Percentiles rank a stretch among this genome's conserved stretches.
Evolutionary conservation across 2,797 vertebrate genomes (phyloP).

Genomic region (Okamejei kenojei): DNA sequence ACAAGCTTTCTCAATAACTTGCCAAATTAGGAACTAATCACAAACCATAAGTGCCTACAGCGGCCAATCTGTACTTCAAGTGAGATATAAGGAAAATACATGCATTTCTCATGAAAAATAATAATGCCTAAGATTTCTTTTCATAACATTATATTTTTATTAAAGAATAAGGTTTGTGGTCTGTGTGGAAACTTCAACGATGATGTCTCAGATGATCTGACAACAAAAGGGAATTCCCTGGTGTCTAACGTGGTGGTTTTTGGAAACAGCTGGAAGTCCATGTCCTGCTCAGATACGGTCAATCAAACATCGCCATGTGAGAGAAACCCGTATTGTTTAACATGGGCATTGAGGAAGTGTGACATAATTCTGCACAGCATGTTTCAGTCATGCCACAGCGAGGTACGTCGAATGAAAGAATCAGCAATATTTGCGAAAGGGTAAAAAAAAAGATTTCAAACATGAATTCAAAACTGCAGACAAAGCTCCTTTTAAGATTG

Average conservation of each 20-base stretch:
- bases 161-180: constrained; percentile 56
- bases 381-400: constrained; percentile 65
- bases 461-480: neutral
- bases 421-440: neutral
- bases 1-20: neutral
- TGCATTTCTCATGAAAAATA: neutral
- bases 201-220: constrained; percentile 59
- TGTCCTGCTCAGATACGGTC: constrained; percentile 61
- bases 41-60: neutral
- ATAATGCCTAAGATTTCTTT: neutral
- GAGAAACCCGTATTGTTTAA: constrained; percentile 65
- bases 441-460: neutral
- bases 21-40: neutral
- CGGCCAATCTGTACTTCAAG: neutral
- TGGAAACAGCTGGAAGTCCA: constrained; percentile 32
- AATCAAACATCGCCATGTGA: constrained; percentile 67
- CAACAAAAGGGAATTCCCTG: constrained; percentile 50
- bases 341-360: constrained; percentile 70
- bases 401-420: constrained; percentile 51
- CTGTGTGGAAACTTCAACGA: constrained; percentile 67
- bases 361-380: constrained; percentile 58
- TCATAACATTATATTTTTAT: neutral
- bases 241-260: constrained; percentile 15
- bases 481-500: neutral
- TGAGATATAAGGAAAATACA: neutral